Base-by-base conservation (phyloP, 2,113 vertebrate species). In the Okapia johnstoni region DNA sequence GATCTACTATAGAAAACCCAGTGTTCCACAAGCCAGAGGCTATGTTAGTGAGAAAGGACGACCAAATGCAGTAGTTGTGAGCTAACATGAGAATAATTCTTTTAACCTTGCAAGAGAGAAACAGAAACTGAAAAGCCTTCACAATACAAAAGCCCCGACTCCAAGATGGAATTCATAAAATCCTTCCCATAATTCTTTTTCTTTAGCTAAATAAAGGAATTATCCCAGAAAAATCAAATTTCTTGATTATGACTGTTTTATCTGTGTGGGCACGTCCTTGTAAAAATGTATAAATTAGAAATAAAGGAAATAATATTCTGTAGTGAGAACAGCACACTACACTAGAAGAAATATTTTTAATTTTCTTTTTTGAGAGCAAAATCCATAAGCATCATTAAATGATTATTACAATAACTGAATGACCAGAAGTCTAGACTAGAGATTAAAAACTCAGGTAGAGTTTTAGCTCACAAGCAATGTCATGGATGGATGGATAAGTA, bases 361-460 rank as follows among this genome's bases (percentile, higher is more conserved):
- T 61, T 88, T 93, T 94, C 54, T 85, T 88, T 92, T 77, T 66
- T 81, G 33, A 96, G 43, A 85, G 86, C 5, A 94, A 93, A 66
- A 76, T 76, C 70, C 26, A 88, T 33, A 63, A 94, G 43, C 36
- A 77, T 70, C 76, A 96, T 60, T 93, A 73, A 95, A 81, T 66
- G 43, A 87, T 40, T 5, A 76, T 33, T 40, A 58, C 10, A 88
- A 13, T 81, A 94, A 66, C 7, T 90, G 48, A 83, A 7, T 14
- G 26, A 19, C 50, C 79, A 80, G 28, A 92, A 14, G 16, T 46
- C 90, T 93, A 28, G 25, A 40, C 48, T 63, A 63, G 50, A 87
- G 36, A 87, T 83, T 88, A 93, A 90, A 94, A 90, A 25, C 50
- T 61, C 43, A 91, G 30, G 21, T 83, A 58, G 36, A 81, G 43